Evolutionary conservation across 2,888 invertebrate species (phyloP).

Genomic region (Brenthis ino): DNA sequence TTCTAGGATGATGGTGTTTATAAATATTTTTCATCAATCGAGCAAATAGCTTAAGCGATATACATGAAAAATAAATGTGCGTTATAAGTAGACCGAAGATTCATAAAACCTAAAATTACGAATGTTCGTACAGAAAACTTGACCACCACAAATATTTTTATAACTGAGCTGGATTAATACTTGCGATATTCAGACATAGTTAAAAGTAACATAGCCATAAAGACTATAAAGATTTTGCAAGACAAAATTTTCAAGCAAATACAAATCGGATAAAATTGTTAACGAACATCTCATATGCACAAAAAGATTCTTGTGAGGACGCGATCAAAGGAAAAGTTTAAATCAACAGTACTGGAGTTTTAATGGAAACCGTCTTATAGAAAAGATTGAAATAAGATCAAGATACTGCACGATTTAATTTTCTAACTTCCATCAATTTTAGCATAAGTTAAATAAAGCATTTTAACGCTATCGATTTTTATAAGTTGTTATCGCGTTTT

Average conservation of each 20-base stretch:
- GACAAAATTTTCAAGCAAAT: not conserved
- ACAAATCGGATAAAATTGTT: constrained; percentile 4
- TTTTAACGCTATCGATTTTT: constrained; percentile 12
- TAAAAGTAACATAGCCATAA: not conserved
- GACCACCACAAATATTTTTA: too few relatives aligned
- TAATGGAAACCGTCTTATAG: constrained; percentile 33
- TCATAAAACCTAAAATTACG: too few relatives aligned
- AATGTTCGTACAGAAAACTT: too few relatives aligned
- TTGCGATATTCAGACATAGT: not conserved
- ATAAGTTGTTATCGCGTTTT: too few relatives aligned
- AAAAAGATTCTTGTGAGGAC: constrained; percentile 22
- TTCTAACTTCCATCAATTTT: constrained; percentile 30
- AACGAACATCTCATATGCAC: constrained; percentile 24
- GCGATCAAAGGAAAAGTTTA: constrained; percentile 39
- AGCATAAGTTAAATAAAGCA: constrained; percentile 22
- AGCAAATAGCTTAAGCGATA: too few relatives aligned
- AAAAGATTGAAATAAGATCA: constrained; percentile 28
- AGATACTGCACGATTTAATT: constrained; percentile 30
- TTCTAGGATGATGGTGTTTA: too few relatives aligned
- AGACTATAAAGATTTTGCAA: not conserved
- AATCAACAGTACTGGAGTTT: constrained; percentile 39
- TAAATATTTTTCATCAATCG: too few relatives aligned
- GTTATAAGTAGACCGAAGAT: too few relatives aligned
- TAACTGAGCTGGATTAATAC: too few relatives aligned
- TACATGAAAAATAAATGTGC: too few relatives aligned